Base-by-base conservation (phyloP, 1,140 invertebrate genomes). In the Centruroides sculpturatus region DNA sequence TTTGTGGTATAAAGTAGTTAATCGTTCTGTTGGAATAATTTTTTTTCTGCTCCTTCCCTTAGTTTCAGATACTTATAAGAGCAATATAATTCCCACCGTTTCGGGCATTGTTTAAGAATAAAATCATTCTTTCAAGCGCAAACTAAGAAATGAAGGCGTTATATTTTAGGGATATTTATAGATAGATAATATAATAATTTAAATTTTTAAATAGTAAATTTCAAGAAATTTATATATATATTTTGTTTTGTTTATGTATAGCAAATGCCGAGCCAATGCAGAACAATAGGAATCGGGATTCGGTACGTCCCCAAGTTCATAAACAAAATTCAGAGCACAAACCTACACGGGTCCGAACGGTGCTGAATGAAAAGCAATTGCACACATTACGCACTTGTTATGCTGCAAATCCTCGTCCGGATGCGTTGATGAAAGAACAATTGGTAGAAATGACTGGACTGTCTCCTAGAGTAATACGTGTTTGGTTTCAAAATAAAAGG, bases 401-500 rank as follows among this genome's bases (percentile, higher is more conserved):
- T 78, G 88, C 87, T 52, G 92, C 92, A 48, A 99, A 99, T 78
- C 93, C 94, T 47, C 78, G 96, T 54, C 96, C 96, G 9, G 96
- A 99, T 76, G 95, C 95, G 9, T 81, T 98, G 36, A 98, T 98
- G 92, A 99, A 99, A 78, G 96, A 99, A 73, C 93, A 98, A 73
- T 79, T 99, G 59, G 94, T 98, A 9, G 96, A 99, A 75, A 96
- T 98, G 92, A 99, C 96, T 0, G 85, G 89, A 0, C 81, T 99
- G 3, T 93, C 88, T 68, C 92, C 93, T 2, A 77, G 94, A 23
- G 94, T 99, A 59, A 98, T 98, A 69, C 81, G 94, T 69, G 94
- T 98, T 13, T 98, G 94, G 94, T 98, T 97, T 78, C 92, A 99
- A 76, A 99, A 99, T 77, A 99, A 99, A 74, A 77, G 96, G 46